Evolutionary conservation across 2,113 vertebrate genomes (phyloP), one percentile per base, ranked within the genome.

Genomic region (Vireo altiloquus): DNA sequence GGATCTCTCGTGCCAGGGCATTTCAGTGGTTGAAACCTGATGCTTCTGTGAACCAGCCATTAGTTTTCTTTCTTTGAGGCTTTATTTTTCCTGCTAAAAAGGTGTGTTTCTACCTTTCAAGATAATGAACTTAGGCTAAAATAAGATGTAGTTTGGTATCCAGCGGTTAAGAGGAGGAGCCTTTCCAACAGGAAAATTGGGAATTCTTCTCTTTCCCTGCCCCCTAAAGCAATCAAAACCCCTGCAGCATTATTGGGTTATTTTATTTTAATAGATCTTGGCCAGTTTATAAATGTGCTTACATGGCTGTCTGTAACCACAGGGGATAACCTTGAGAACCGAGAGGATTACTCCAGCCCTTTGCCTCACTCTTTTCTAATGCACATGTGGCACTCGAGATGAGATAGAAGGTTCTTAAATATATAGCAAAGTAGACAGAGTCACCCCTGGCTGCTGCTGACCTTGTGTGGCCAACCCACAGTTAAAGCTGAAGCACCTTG

Each of bases 1-100:
- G 23, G 53, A 69, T 40, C 63, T 91, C 35, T 42, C 6, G 0
- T 78, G 63, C 59, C 66, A 82, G 59, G 46, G 44, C 50, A 61
- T 91, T 89, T 92, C 74, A 87, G 78, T 23, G 63, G 56, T 28
- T 86, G 92, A 93, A 96, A 93, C 18, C 23, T 53, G 49, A 92
- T 42, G 65, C 74, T 86, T 81, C 89, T 44, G 49, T 27, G 22
- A 72, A 69, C 27, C 9, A 63, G 17, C 24, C 39, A 68, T 52
- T 40, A 65, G 39, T n/a, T 65, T 87, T 46, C 54, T 65, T 61
- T 46, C 61, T 69, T 65, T 12, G n/a, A 84, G 31, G n/a, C 28
- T 20, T 68, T 71, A 47, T 20, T 92, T 93, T 77, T 75, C 24
- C 46, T 60, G 33, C 65, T 68, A 76, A 76, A 89, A 71, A 82